phyloP scores from a whole-genome alignment of 2,888 invertebrate species.

The Drosophila macrospina region DNA sequence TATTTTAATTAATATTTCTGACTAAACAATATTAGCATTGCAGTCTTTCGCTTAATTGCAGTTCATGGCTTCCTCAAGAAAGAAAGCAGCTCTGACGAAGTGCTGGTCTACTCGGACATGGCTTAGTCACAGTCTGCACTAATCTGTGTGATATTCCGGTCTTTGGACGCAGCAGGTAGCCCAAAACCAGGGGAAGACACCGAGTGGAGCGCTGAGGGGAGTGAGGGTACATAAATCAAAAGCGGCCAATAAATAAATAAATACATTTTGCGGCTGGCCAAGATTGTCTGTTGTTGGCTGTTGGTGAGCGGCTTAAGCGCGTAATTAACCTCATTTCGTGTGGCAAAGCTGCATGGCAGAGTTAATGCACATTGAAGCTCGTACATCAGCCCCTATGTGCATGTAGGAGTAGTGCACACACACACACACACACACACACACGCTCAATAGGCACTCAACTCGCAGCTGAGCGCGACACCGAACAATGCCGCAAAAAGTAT shows the following conservation, averaged over 20 bases:
- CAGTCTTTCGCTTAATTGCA: too few species aligned
- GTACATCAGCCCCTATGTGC: conserved; percentile 69
- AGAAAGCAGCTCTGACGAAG: conserved; percentile 11
- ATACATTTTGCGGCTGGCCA: conserved; percentile 45
- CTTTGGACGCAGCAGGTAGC: conserved; percentile 52
- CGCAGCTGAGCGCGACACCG: conserved; percentile 47
- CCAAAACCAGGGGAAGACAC: too few species aligned
- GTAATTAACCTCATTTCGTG: conserved; percentile 72
- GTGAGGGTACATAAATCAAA: conserved; percentile 62
- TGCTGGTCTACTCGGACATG: conserved; percentile 1
- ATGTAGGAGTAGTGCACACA: conserved; percentile 11
- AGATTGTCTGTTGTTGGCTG: too few species aligned
- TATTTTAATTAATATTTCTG: too few species aligned
- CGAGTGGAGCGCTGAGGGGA: too few species aligned
- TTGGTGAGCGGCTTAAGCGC: conserved; percentile 61
- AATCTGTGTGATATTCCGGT: conserved; percentile 30
- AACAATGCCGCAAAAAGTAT: conserved; percentile 76
- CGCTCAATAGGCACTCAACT: conserved; percentile 69
- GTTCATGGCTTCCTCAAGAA: too few species aligned
- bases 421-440: conserved; percentile 12
- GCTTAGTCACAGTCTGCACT: conserved; percentile 32
- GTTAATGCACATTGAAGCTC: conserved; percentile 75
- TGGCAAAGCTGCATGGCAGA: conserved; percentile 32
- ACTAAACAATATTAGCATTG: too few species aligned
- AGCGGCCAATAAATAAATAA: conserved; percentile 61